Conservation (phyloP, 1,140 invertebrate genomes). For the Drosophila kurseongensis region DNA sequence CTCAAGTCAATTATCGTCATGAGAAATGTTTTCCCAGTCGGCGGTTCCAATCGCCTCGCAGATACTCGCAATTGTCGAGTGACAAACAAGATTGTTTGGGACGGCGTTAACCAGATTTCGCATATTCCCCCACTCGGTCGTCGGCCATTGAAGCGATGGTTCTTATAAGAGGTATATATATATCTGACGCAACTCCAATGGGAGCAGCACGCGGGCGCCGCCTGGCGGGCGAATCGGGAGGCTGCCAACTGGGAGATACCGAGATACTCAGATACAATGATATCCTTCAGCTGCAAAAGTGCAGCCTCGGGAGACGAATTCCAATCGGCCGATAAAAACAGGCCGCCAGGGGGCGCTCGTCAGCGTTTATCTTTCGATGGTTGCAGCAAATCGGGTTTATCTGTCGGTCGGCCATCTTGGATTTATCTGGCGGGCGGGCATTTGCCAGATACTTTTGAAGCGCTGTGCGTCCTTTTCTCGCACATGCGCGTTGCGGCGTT, state of each 20-base stretch:
- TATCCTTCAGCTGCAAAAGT: constrained; percentile 25
- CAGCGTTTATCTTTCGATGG: constrained; percentile 5
- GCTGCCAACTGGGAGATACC: constrained; percentile 28
- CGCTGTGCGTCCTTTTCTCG: constrained; percentile 68
- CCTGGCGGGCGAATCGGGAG: constrained; percentile 60
- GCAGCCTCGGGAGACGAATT: constrained; percentile 43
- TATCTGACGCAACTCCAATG: constrained; percentile 38
- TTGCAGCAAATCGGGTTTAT: constrained; percentile 45
- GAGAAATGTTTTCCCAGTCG: constrained; percentile 30
- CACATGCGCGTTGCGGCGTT: constrained; percentile 62
- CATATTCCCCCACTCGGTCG: constrained; percentile 10
- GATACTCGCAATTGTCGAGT: constrained; percentile 33
- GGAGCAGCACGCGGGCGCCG: constrained; percentile 11
- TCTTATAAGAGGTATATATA: constrained; percentile 13
- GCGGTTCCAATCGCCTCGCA: constrained; percentile 11
- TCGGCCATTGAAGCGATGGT: constrained; percentile 23
- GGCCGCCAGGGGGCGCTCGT: constrained; percentile 29
- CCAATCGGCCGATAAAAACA: constrained; percentile 50
- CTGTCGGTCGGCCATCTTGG: constrained; percentile 68
- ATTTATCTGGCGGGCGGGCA: constrained; percentile 65
- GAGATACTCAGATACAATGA: constrained; percentile 20
- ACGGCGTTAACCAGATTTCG: constrained; percentile 25
- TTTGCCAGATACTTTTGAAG: constrained; percentile 37
- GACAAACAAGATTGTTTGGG: constrained; percentile 35
- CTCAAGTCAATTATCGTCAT: constrained; percentile 42